phyloP scores from a whole-genome alignment of 2,797 vertebrate genomes.

The Serranus cabrilla region DNA sequence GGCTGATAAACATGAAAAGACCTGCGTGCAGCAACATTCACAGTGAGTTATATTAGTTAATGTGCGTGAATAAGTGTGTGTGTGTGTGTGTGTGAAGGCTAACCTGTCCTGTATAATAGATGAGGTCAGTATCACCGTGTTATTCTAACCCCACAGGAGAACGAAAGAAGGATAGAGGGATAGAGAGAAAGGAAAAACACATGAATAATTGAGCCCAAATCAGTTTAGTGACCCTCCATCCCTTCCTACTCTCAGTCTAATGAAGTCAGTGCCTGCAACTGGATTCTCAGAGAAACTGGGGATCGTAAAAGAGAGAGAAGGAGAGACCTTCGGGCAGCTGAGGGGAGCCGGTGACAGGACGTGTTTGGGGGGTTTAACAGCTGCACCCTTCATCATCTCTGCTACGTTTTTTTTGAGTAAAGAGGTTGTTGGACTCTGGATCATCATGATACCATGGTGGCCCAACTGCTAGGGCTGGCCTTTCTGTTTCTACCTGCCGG shows the following conservation, averaged over 20 bases:
- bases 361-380: conserved; percentile 12
- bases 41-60: conserved; percentile 34
- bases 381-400: conserved; percentile 6
- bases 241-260: conserved; percentile 72
- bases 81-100: conserved; percentile 33
- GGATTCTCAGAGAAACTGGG: conserved; percentile 57
- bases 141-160: conserved; percentile 75
- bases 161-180: conserved; percentile 65
- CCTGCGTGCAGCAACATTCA: conserved; percentile 21
- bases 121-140: conserved; percentile 79
- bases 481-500: conserved; percentile 71
- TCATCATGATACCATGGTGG: conserved; percentile 89
- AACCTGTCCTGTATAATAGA: conserved; percentile 82
- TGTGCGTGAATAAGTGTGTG: conserved; percentile 31
- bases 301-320: background rate
- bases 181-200: conserved; percentile 70
- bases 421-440: conserved; percentile 65
- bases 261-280: conserved; percentile 60
- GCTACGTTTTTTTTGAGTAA: conserved; percentile 38
- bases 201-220: conserved; percentile 88
- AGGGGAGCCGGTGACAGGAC: background rate
- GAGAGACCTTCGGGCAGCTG: background rate
- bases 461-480: conserved; percentile 79
- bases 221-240: conserved; percentile 78
- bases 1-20: background rate